A percentile compares a stretch with the other conserved stretches of the same genome.
These are phyloP conservation scores for Suillia variegata DNA, from an alignment of 2,888 invertebrate species.

Conservation along the genomic window DNA sequence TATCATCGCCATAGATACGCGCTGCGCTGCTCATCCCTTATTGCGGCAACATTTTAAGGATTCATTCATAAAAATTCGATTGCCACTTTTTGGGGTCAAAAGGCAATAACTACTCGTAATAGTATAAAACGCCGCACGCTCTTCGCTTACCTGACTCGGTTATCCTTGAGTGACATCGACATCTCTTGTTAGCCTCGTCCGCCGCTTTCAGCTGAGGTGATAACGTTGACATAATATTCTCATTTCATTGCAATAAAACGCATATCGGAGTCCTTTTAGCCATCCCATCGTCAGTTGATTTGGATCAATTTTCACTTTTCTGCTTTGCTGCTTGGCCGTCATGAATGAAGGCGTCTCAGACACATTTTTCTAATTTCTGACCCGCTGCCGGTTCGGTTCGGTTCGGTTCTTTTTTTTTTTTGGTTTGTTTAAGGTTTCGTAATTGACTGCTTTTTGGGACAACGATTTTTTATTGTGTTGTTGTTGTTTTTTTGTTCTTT, in stretches of 20 bases:
- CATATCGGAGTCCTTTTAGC: neutral
- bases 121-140: too few species aligned
- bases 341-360: slow-evolving; percentile 8
- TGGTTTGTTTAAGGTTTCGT: too few species aligned
- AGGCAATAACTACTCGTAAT: too few species aligned
- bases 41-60: neutral
- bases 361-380: slow-evolving; percentile 1
- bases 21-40: too few species aligned
- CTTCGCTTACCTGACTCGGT: neutral
- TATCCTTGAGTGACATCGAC: neutral
- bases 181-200: neutral
- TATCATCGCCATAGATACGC: too few species aligned
- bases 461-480: too few species aligned
- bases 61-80: neutral
- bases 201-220: slow-evolving; percentile 39
- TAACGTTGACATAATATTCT: slow-evolving; percentile 21
- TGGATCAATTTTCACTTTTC: too few species aligned
- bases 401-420: neutral
- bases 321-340: too few species aligned
- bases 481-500: slow-evolving; percentile 26
- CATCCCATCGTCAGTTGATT: too few species aligned
- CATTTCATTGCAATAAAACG: neutral
- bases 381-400: neutral
- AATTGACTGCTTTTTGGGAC: slow-evolving; percentile 2
- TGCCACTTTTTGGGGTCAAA: too few species aligned